phyloP scores from a whole-genome alignment of 2,888 invertebrate species.

The Pammene aurita region DNA sequence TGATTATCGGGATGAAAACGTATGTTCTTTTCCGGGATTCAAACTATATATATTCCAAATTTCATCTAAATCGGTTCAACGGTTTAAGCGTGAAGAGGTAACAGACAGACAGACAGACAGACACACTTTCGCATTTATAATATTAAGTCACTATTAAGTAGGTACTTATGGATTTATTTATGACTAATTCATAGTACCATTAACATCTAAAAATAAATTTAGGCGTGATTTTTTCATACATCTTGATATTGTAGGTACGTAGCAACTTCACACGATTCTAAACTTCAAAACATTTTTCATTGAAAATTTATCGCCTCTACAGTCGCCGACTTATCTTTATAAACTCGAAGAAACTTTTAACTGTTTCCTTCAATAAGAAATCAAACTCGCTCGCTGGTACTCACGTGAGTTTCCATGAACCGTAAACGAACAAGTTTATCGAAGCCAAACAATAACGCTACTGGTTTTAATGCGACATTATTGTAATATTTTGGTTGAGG shows the following conservation, averaged over 20 bases:
- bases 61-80: too few relatives aligned
- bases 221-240: not conserved
- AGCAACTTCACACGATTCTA: constrained; percentile 15
- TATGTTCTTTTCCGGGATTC: too few relatives aligned
- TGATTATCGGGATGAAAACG: too few relatives aligned
- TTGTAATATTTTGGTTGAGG: too few relatives aligned
- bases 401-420: constrained; percentile 23
- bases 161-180: too few relatives aligned
- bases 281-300: constrained; percentile 16
- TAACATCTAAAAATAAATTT: not conserved
- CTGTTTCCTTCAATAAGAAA: constrained; percentile 39
- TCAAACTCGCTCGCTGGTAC: constrained; percentile 24
- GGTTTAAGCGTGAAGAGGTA: too few relatives aligned
- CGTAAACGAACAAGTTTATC: not conserved
- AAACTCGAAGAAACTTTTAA: constrained; percentile 23
- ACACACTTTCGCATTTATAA: too few relatives aligned
- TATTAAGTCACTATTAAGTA: too few relatives aligned
- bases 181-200: too few relatives aligned
- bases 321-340: constrained; percentile 28
- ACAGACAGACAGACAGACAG: too few relatives aligned
- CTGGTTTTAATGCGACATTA: not conserved
- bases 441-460: constrained; percentile 1
- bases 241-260: not conserved
- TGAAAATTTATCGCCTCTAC: constrained; percentile 30
- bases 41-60: too few relatives aligned